Conservation (phyloP, 2,888 invertebrate genomes). For the Ophonus ardosiacus region DNA sequence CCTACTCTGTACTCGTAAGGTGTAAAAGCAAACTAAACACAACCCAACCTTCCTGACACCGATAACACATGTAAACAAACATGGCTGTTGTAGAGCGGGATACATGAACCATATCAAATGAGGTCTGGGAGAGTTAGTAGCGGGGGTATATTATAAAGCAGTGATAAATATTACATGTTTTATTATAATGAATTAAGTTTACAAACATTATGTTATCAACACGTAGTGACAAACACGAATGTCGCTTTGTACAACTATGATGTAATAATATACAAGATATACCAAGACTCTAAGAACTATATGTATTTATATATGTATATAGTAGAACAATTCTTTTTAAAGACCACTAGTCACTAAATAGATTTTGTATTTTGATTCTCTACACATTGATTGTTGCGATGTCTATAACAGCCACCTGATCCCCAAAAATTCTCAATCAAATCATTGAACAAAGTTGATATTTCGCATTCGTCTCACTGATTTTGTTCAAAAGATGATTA, state of each 20-base stretch:
- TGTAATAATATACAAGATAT: conserved; percentile 69
- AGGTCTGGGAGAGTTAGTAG: conserved; percentile 18
- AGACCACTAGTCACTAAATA: conserved; percentile 62
- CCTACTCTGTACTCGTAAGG: conserved; percentile 36
- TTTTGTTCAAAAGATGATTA: conserved; percentile 22
- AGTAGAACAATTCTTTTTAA: conserved; percentile 63
- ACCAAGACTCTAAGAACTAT: conserved; percentile 60
- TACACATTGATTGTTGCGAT: conserved; percentile 70
- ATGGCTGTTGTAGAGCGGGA: conserved; percentile 69
- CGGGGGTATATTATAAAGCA: conserved; percentile 60
- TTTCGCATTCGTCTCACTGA: conserved; percentile 55
- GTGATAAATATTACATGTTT: conserved; percentile 68
- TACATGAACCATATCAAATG: conserved; percentile 68
- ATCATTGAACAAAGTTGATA: conserved; percentile 49
- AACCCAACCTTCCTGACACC: conserved; percentile 67
- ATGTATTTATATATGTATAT: conserved; percentile 65
- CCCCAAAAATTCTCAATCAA: conserved; percentile 62
- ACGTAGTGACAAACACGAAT: conserved; percentile 66
- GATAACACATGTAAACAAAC: conserved; percentile 72
- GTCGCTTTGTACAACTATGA: conserved; percentile 70
- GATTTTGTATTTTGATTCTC: conserved; percentile 66
- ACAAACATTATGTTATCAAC: conserved; percentile 70
- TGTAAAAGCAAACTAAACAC: conserved; percentile 55
- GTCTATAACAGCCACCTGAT: conserved; percentile 66
- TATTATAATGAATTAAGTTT: conserved; percentile 71